Conservation (phyloP, 2,113 vertebrate species). For the Pantherophis guttatus region DNA sequence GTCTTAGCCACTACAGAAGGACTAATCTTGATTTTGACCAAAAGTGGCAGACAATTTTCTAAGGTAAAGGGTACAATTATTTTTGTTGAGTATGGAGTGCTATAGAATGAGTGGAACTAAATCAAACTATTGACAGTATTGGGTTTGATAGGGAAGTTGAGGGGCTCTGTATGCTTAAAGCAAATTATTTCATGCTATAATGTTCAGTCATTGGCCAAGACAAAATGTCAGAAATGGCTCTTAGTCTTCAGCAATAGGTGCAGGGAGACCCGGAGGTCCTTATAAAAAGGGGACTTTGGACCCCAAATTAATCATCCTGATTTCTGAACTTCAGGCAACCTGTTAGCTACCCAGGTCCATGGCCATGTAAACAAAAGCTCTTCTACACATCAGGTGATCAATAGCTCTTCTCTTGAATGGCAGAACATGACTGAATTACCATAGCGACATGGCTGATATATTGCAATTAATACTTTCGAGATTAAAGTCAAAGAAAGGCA, state of each 20-base stretch:
- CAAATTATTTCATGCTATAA: not conserved
- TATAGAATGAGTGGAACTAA: not conserved
- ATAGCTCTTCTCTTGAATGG: not conserved
- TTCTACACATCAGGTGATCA: not conserved
- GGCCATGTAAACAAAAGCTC: not conserved
- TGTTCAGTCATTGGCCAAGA: not conserved
- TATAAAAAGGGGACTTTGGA: not conserved
- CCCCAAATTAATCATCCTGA: not conserved
- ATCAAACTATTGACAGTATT: not conserved
- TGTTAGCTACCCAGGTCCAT: not conserved
- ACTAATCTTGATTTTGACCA: not conserved
- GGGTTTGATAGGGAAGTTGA: not conserved
- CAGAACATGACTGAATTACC: not conserved
- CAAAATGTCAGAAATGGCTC: not conserved
- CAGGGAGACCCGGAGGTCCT: not conserved
- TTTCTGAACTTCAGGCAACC: not conserved
- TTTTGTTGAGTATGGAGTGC: not conserved
- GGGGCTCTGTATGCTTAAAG: not conserved
- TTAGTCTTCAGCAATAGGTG: not conserved
- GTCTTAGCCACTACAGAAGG: too few species aligned
- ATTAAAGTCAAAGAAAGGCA: constrained; percentile 21
- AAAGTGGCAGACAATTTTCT: not conserved
- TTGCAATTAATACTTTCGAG: not conserved
- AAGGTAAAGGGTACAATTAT: not conserved
- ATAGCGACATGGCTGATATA: not conserved